A percentile compares a stretch with the other conserved stretches of the same genome.
phyloP scores from a whole-genome alignment of 2,888 invertebrate genomes.

The Brachyopa scutellaris region DNA sequence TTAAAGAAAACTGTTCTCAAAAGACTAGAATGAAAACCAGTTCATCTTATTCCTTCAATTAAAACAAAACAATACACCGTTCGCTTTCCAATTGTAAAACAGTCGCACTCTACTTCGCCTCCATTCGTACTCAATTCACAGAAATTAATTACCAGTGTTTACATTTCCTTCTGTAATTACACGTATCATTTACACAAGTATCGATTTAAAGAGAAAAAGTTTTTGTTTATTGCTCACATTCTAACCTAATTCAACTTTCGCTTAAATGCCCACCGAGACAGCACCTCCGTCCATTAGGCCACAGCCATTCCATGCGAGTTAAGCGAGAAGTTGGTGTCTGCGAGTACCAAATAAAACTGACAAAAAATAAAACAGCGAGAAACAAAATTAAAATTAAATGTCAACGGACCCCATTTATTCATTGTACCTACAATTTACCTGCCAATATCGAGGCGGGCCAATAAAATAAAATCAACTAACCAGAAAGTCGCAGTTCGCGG shows the following conservation, averaged over 20 bases:
- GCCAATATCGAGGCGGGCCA: slow-evolving; percentile 46
- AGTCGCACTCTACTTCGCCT: not conserved
- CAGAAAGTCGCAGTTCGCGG: slow-evolving; percentile 18
- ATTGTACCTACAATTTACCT: slow-evolving; percentile 52
- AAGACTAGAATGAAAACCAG: slow-evolving; percentile 52
- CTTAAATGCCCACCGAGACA: slow-evolving; percentile 6
- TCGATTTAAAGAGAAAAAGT: slow-evolving; percentile 43
- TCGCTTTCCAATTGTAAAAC: slow-evolving; percentile 44
- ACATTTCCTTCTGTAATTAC: slow-evolving; percentile 68
- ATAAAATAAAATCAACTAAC: slow-evolving; percentile 14
- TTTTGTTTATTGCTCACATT: slow-evolving; percentile 66
- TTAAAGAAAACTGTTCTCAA: no score
- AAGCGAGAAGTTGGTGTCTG: slow-evolving; percentile 42
- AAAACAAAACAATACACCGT: slow-evolving; percentile 52
- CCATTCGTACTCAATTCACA: slow-evolving; percentile 15
- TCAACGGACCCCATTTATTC: slow-evolving; percentile 58
- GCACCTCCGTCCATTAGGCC: not conserved
- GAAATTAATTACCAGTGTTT: slow-evolving; percentile 55
- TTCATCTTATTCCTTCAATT: no score
- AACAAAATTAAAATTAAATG: slow-evolving; percentile 54
- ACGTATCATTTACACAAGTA: slow-evolving; percentile 62
- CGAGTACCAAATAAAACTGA: slow-evolving; percentile 10
- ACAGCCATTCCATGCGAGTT: slow-evolving; percentile 7
- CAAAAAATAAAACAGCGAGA: not conserved
- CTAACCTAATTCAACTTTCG: slow-evolving; percentile 72